These are phyloP conservation scores for Lottia scabra DNA, from an alignment of 2,888 invertebrate species.

Conservation along the genomic window DNA sequence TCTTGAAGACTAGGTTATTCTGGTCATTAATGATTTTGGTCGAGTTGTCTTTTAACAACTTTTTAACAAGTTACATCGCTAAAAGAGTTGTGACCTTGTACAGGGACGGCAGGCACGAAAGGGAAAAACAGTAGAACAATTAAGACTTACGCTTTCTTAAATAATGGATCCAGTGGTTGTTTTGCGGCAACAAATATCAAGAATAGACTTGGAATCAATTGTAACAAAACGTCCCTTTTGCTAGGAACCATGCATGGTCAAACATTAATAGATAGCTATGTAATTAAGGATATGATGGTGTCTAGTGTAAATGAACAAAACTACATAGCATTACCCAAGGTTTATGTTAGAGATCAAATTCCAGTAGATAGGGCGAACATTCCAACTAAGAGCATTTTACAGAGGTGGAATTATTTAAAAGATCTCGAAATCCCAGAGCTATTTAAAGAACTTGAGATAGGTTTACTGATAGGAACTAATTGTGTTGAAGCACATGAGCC, in stretches of 20 bases:
- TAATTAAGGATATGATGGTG: not conserved
- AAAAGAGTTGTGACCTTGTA: no score
- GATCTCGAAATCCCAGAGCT: not conserved
- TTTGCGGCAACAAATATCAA: not conserved
- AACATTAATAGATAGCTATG: not conserved
- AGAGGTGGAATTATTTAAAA: slow-evolving; percentile 9
- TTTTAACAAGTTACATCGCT: no score
- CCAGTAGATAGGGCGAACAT: slow-evolving; percentile 7
- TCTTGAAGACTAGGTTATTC: no score
- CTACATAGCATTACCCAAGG: not conserved
- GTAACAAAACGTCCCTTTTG: not conserved
- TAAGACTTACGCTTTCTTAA: not conserved
- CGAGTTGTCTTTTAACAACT: no score
- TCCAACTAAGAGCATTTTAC: slow-evolving; percentile 5
- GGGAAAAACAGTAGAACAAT: no score
- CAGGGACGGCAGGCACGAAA: no score
- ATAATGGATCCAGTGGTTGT: not conserved
- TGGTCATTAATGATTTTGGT: no score
- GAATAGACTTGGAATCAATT: not conserved
- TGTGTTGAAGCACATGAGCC: not conserved
- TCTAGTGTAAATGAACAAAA: not conserved
- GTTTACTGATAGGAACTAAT: not conserved
- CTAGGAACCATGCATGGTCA: not conserved
- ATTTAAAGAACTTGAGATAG: slow-evolving; percentile 11
- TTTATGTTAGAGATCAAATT: slow-evolving; percentile 3